Conservation (phyloP, 64 coral and sea anemone species). For the Anthopleura sola region DNA sequence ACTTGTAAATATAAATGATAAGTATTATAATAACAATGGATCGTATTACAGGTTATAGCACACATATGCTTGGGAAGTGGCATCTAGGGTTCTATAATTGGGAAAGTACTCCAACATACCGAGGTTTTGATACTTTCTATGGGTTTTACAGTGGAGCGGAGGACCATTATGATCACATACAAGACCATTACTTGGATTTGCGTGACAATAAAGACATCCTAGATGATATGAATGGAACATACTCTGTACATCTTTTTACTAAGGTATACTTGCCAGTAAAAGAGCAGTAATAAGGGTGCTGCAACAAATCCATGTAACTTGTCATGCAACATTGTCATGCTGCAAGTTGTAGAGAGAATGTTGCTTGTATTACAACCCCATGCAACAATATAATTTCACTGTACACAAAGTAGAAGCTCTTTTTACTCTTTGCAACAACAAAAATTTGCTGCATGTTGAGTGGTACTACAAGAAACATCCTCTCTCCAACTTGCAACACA, state of each 20-base stretch:
- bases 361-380: too few species aligned
- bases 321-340: too few species aligned
- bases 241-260: slow-evolving; percentile 48
- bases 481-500: too few species aligned
- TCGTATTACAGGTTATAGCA: slow-evolving; percentile 52
- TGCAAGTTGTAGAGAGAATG: too few species aligned
- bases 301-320: too few species aligned
- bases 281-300: too few species aligned
- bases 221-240: slow-evolving; percentile 65
- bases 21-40: not conserved
- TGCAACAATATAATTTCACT: too few species aligned
- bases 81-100: slow-evolving; percentile 85
- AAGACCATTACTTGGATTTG: slow-evolving; percentile 55
- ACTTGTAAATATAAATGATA: too few species aligned
- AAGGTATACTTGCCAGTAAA: slow-evolving; percentile 48
- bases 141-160: slow-evolving; percentile 77
- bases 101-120: slow-evolving; percentile 75
- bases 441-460: too few species aligned
- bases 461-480: too few species aligned
- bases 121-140: slow-evolving; percentile 89
- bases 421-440: too few species aligned
- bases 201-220: slow-evolving; percentile 61
- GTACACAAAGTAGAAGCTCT: too few species aligned
- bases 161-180: slow-evolving; percentile 74
- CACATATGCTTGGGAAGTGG: slow-evolving; percentile 92